These are phyloP conservation scores for Calidris pugnax DNA, from an alignment of 2,113 vertebrate genomes.

Conservation along the genomic window DNA sequence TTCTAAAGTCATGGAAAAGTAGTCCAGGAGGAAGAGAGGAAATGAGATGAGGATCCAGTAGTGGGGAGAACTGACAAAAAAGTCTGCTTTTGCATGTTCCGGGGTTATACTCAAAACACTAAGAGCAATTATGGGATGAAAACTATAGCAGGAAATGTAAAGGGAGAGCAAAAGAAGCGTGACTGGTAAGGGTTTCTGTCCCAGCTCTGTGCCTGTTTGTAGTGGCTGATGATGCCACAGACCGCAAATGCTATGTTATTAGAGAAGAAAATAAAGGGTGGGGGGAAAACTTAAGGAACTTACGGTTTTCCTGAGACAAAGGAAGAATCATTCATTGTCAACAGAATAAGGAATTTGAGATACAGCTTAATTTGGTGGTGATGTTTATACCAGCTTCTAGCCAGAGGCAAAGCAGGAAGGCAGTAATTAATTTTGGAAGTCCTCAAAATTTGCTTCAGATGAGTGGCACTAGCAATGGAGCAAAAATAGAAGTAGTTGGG, in stretches of 20 bases:
- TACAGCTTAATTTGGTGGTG: not conserved
- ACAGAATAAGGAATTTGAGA: not conserved
- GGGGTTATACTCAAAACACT: not conserved
- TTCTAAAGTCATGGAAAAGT: not conserved
- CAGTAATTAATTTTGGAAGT: slow-evolving; percentile 45
- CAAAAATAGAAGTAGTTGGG: slow-evolving; percentile 2
- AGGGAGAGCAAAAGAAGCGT: not conserved
- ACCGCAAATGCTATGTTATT: not conserved
- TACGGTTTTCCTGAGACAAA: not conserved
- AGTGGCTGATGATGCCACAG: not conserved
- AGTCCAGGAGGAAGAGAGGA: not conserved
- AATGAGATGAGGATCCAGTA: not conserved
- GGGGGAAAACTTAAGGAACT: not conserved
- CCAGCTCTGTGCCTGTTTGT: not conserved
- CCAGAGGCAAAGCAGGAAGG: slow-evolving; percentile 39
- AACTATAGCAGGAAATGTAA: not conserved
- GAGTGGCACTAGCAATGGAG: not conserved
- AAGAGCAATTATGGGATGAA: not conserved
- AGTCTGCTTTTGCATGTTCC: not conserved
- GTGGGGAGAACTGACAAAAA: not conserved
- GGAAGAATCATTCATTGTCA: not conserved
- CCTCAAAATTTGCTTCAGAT: slow-evolving; percentile 32
- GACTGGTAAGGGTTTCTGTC: not conserved
- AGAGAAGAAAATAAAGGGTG: not conserved
- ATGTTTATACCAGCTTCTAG: slow-evolving; percentile 27